Conservation (phyloP, 2,113 vertebrate species). For the Pseudolaguvia tuberculata region DNA sequence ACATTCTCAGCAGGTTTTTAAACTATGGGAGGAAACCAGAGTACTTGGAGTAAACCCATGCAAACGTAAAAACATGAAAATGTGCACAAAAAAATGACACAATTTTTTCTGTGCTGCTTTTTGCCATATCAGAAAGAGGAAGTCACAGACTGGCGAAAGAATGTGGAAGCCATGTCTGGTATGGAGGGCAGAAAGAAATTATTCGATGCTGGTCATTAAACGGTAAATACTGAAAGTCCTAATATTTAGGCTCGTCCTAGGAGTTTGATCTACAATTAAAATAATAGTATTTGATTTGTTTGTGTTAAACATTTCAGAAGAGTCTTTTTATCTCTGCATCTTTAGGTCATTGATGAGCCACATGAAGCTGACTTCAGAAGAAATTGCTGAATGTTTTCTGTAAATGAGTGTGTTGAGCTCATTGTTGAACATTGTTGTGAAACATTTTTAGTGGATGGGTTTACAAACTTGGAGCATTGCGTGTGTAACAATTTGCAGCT, state of each 20-base stretch:
- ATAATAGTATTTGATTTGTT: neutral
- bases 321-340: neutral
- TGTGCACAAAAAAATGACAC: too few species aligned
- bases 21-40: too few species aligned
- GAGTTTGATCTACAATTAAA: too few species aligned
- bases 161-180: constrained; percentile 65
- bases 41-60: too few species aligned
- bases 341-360: constrained; percentile 6
- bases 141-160: constrained; percentile 65
- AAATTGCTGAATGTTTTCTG: neutral
- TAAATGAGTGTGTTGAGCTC: neutral
- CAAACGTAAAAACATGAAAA: too few species aligned
- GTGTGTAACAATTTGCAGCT: neutral
- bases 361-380: neutral
- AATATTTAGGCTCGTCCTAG: too few species aligned
- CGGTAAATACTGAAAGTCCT: constrained; percentile 1
- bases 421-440: neutral
- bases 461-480: neutral
- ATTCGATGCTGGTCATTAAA: constrained; percentile 54
- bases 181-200: constrained; percentile 67
- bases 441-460: neutral
- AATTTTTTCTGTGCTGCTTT: neutral
- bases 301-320: neutral
- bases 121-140: constrained; percentile 51
- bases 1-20: too few species aligned